Base-by-base conservation (phyloP, 2,888 invertebrate genomes). In the Cephalotes varians region DNA sequence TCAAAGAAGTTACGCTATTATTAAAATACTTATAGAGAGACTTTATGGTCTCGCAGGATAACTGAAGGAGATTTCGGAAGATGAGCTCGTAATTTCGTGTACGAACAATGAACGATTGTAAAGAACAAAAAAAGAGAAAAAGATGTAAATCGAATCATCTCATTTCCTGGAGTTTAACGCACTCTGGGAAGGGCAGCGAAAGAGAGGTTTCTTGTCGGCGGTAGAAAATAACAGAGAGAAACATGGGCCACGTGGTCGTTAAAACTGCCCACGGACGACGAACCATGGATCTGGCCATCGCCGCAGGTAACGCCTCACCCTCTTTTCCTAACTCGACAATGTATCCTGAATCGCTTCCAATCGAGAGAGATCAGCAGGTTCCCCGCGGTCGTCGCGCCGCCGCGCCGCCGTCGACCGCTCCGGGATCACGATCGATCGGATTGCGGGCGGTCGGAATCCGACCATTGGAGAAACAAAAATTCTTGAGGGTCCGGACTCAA, bases 371-470 rank as follows among this genome's bases (percentile, higher is more conserved):
- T 62, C 74, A 62, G 25, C 25, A 18, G 18, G 15, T 18, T 60
- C 58, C 18, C 18, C 31, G 31, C 18, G n/a, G 28, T 21, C 69
- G 21, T n/a, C 47, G 37, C 69, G 77, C 28, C 18, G 31, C 34
- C 69, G 54, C 44, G 4, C 21, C 21, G 25, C 51, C 76, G 82
- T 54, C 79, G 28, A 74, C 77, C 56, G 54, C 86, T 85, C 69
- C 82, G 51, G 81, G 67, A 85, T 90, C 86, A 85, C 86, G 90
- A 90, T 86, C 90, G 89, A 90, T 90, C 86, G 86, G 54, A 86
- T 90, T 85, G 89, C 85, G 89, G 88, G 89, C 90, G 90, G 90
- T 89, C 90, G 58, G 84, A 67, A 86, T 82, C 74, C 76, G 71
- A 44, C 15, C 62, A 51, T 67, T 60, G 69, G 67, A 80, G 51